Conservation (phyloP, 2,113 vertebrate genomes). For the Deroptyus accipitrinus region DNA sequence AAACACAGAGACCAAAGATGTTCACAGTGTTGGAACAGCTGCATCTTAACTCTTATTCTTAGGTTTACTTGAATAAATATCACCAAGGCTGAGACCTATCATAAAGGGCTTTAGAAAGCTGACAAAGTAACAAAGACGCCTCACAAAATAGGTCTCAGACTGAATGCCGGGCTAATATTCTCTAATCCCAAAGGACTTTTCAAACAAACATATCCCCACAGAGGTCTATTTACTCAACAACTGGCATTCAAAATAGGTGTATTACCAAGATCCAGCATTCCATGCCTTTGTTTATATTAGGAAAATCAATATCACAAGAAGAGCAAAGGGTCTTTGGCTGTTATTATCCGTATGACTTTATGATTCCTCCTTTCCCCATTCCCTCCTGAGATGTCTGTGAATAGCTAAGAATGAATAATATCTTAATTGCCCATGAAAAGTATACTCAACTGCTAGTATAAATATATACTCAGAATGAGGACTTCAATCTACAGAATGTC, state of each 20-base stretch:
- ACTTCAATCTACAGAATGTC: background rate
- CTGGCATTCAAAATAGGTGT: conserved; percentile 55
- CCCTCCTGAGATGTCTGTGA: conserved; percentile 15
- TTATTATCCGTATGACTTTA: conserved; percentile 14
- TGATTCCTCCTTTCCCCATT: background rate
- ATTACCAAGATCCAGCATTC: conserved; percentile 41
- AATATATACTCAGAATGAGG: conserved; percentile 26
- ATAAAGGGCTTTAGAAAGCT: conserved; percentile 71
- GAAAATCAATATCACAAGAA: conserved; percentile 59
- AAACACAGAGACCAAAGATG: conserved; percentile 36
- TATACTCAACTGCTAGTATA: conserved; percentile 46
- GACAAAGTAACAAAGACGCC: conserved; percentile 67
- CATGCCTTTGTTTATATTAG: conserved; percentile 49
- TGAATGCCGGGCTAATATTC: conserved; percentile 65
- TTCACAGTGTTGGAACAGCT: conserved; percentile 69
- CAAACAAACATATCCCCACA: conserved; percentile 66
- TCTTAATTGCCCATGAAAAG: conserved; percentile 59
- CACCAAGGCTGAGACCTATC: conserved; percentile 52
- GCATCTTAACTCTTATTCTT: conserved; percentile 52
- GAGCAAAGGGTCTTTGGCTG: background rate
- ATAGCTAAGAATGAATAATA: conserved; percentile 25
- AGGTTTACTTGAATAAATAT: conserved; percentile 70
- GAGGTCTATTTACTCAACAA: conserved; percentile 66
- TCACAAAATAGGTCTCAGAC: conserved; percentile 54
- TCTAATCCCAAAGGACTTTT: conserved; percentile 67